phyloP scores from a whole-genome alignment of 2,888 invertebrate genomes.

The Morpho achilles region DNA sequence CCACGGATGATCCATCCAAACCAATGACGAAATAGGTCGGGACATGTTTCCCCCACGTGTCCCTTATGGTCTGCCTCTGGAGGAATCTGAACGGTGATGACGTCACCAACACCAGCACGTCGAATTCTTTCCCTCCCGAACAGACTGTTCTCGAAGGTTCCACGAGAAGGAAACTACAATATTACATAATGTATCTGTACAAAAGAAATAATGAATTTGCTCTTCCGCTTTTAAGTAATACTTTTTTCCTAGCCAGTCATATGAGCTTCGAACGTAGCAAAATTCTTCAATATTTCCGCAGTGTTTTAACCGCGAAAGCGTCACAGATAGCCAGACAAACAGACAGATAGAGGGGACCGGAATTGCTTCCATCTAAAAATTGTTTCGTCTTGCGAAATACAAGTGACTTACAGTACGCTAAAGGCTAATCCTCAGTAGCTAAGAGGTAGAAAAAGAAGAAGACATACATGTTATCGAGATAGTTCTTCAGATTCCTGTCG shows the following conservation, averaged over 20 bases:
- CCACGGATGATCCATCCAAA: slow-evolving; percentile 35
- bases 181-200: not conserved
- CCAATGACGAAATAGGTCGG: slow-evolving; percentile 80
- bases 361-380: too few relatives aligned
- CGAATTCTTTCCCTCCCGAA: slow-evolving; percentile 32
- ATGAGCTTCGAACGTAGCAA: too few relatives aligned
- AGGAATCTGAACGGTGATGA: slow-evolving; percentile 71
- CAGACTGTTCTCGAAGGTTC: slow-evolving; percentile 52
- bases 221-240: too few relatives aligned
- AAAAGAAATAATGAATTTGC: too few relatives aligned
- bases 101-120: slow-evolving; percentile 70
- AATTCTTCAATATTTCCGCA: too few relatives aligned
- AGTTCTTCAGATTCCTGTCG: slow-evolving; percentile 45
- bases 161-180: slow-evolving; percentile 50
- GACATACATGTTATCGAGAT: slow-evolving; percentile 52
- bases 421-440: too few relatives aligned
- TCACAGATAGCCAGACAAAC: too few relatives aligned
- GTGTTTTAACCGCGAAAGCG: not conserved
- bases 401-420: too few relatives aligned
- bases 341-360: too few relatives aligned
- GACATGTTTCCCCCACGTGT: slow-evolving; percentile 77
- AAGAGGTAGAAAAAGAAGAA: too few relatives aligned
- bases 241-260: too few relatives aligned
- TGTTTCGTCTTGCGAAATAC: too few relatives aligned
- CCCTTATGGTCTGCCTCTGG: slow-evolving; percentile 76